Evolutionary conservation across 2,113 vertebrate species (phyloP).

Genomic region (Hippolais icterina): DNA sequence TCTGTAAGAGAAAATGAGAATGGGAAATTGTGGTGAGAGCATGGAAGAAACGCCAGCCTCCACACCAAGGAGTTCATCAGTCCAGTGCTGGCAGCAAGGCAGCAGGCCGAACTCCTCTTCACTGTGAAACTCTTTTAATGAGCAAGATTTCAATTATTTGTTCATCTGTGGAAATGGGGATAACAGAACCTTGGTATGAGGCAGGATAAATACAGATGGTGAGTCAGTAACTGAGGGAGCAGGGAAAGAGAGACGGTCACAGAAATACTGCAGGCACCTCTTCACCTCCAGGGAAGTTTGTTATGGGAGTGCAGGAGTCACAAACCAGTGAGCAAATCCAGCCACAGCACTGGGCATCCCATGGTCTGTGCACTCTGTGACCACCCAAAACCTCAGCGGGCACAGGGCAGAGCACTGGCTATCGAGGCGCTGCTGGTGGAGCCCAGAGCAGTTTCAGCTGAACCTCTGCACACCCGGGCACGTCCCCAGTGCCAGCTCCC

Average conservation of each 20-base stretch:
- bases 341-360: background rate
- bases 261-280: rapidly evolving
- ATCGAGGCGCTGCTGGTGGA: background rate
- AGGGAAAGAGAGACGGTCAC: background rate
- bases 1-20: constrained; percentile 61
- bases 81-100: background rate
- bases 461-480: background rate
- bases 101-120: rapidly evolving
- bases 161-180: background rate
- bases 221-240: background rate
- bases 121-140: background rate
- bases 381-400: rapidly evolving
- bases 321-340: background rate
- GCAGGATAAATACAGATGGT: background rate
- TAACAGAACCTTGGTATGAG: background rate
- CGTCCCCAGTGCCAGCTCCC: background rate
- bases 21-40: background rate
- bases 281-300: background rate
- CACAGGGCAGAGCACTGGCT: background rate
- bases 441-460: background rate
- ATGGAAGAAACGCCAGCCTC: background rate
- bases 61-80: no score
- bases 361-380: background rate
- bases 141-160: background rate
- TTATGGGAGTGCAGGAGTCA: background rate